Percentiles rank a stretch among this genome's conserved stretches.
Evolutionary conservation across 92 coral and sea anemone genomes (phyloP).

Genomic region (Actinernus sp.): DNA sequence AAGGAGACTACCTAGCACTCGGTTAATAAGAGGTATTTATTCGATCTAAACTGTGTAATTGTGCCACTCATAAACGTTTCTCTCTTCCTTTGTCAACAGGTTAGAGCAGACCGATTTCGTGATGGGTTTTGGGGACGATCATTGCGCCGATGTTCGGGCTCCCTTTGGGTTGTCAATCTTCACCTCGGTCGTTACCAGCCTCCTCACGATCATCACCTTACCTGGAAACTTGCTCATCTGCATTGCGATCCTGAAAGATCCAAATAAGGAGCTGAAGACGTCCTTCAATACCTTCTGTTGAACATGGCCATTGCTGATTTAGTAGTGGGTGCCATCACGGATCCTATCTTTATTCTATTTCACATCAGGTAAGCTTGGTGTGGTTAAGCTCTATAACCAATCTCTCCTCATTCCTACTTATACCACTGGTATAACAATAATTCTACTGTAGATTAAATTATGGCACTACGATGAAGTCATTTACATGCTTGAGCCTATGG

Average conservation of each 20-base stretch:
- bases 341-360: conserved; percentile 73
- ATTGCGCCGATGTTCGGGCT: conserved; percentile 63
- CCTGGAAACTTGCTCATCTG: conserved; percentile 84
- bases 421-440: too few relatives aligned
- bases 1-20: too few relatives aligned
- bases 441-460: too few relatives aligned
- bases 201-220: conserved; percentile 66
- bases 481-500: too few relatives aligned
- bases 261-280: conserved; percentile 75
- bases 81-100: too few relatives aligned
- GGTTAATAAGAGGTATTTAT: too few relatives aligned
- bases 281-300: conserved; percentile 74
- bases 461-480: too few relatives aligned
- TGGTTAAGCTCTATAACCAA: too few relatives aligned
- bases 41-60: too few relatives aligned
- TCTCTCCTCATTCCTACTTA: too few relatives aligned
- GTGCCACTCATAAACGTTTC: too few relatives aligned
- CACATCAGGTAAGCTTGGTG: conserved; percentile 64
- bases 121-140: conserved; percentile 65
- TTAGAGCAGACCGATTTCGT: too few relatives aligned
- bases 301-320: conserved; percentile 83
- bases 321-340: conserved; percentile 70
- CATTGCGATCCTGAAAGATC: conserved; percentile 74
- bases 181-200: conserved; percentile 66
- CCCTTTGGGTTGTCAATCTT: conserved; percentile 73